Evolutionary conservation across 2,888 invertebrate genomes (phyloP), one percentile per base, ranked within the genome.

Genomic region (Erebia epiphron): DNA sequence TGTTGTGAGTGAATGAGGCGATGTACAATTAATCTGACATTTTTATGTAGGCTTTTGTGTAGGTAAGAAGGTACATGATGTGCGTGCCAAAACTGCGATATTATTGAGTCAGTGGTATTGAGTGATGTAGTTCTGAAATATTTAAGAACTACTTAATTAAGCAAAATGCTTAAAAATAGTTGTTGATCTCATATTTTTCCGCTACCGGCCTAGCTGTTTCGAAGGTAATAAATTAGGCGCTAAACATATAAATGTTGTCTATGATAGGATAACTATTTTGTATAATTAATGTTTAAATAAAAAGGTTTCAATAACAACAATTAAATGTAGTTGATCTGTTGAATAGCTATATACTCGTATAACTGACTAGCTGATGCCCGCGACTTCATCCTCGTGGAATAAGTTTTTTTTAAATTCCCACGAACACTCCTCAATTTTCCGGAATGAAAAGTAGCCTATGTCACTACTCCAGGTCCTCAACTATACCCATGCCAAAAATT

Each of bases 151-250:
- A 18, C 16, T 2, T 54, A 18, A 54, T 54, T 18, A 11, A 16
- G 54, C 56, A 7, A 49, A 49, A 1, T 35, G 62, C 62, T 46
- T 62, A 14, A 49, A 46, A 49, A 21, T 49, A 21, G 46, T 49
- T 46, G 8, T 13, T 60, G 10, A 43, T 49, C 14, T 61, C 13
- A 62, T 62, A 21, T 49, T 62, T 46, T 49, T 62, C 62, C 62
- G 62, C 49, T 7, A 62, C 49, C 49, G 62, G 62, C 62, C 62
- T 62, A 62, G 62, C 21, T 62, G 49, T 62, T 18, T 49, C 49
- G 16, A 46, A 61, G 5, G 11, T n/a, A 10, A 49, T 18, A 18
- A 14, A 61, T 49, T 62, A 62, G 62, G 62, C 46, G 21, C 62
- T 49, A 61, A 61, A 35, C 13, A 14, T 60, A n/a, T 61, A 60